Base-by-base conservation (phyloP, 2,888 invertebrate species). In the Netelia fuscicornis region DNA sequence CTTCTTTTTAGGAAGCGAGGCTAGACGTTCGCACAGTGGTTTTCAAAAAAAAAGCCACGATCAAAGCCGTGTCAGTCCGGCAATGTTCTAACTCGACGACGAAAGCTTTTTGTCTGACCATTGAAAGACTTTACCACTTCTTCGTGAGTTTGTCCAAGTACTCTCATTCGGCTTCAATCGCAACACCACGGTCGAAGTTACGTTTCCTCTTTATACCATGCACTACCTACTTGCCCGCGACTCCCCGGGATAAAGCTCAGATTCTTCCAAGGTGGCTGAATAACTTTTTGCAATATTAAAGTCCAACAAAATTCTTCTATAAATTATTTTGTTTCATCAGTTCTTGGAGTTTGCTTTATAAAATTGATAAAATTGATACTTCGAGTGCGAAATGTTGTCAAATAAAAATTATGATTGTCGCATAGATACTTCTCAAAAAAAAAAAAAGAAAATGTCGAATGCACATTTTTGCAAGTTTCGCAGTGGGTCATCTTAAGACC, bases 41-140 rank as follows among this genome's bases (percentile, higher is more conserved):
- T 80, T 81, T 84, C 77, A 17, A 17, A 81, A 84, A 84, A 77
- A 81, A 77, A 77, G 77, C 68, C 44, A 78, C 62, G 62, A 75
- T 77, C 72, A 80, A 74, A 76, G 72, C 54, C 30, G 23, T 25
- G n/a, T 44, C 17, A 65, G 71, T 42, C 52, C 20, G 52, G 48
- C 10, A 58, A 72, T 37, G 56, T 77, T 74, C 74, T 56, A 77
- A 58, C 72, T 23, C 71, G 37, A 23, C 62, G 20, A 3, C 56
- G 23, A 67, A 52, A 77, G 84, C 84, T 84, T 81, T 82, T 84
- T 81, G 84, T 77, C 72, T 72, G 72, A 77, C 72, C 75, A 72
- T 77, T 81, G 58, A 81, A 77, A 81, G 72, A 77, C 71, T 77
- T 81, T 62, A 44, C 64, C 60, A 62, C 72, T 84, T 74, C n/a